Conservation (phyloP, 2,797 vertebrate species). For the Acanthurus tractus region DNA sequence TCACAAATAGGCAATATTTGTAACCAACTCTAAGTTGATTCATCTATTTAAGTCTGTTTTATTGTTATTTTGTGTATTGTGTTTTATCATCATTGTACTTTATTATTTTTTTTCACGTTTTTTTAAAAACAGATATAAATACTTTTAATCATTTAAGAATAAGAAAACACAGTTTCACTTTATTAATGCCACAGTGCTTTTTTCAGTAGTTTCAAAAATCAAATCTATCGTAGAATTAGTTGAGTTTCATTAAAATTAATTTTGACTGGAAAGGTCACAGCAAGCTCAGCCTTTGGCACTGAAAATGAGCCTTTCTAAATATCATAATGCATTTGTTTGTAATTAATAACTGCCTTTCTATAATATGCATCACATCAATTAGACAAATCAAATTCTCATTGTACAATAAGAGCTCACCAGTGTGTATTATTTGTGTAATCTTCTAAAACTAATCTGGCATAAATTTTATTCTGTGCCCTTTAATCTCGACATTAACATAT, state of each 20-base stretch:
- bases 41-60: background rate
- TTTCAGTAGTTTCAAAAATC: background rate
- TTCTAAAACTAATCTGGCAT: slow-evolving; percentile 31
- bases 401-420: slow-evolving; percentile 15
- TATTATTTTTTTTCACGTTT: too few species aligned
- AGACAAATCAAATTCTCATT: slow-evolving; percentile 15
- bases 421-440: slow-evolving; percentile 40
- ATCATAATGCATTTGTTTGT: background rate
- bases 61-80: background rate
- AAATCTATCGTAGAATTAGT: background rate
- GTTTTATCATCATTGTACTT: too few species aligned
- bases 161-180: background rate
- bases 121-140: too few species aligned
- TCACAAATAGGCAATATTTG: background rate
- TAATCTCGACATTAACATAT: slow-evolving; percentile 47
- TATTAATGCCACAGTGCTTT: background rate
- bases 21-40: too few species aligned
- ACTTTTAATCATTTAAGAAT: too few species aligned
- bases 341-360: background rate
- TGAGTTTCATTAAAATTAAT: background rate
- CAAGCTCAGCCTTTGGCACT: background rate
- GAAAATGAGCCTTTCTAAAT: background rate
- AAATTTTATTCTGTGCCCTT: slow-evolving; percentile 22
- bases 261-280: background rate
- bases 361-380: slow-evolving; percentile 12